Evolutionary conservation across 2,113 vertebrate genomes (phyloP).

Genomic region (Sigmodon hispidus): DNA sequence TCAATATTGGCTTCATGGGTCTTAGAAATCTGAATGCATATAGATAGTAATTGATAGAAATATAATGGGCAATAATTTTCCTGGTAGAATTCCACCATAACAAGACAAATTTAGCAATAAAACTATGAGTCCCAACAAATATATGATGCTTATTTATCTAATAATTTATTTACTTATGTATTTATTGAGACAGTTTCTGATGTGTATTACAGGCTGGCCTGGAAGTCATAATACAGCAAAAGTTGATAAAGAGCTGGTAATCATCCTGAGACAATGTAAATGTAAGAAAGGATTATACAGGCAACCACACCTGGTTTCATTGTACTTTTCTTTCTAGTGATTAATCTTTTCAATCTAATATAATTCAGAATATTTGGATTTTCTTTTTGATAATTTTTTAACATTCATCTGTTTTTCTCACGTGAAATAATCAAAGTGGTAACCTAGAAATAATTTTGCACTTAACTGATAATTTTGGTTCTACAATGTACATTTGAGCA

Average conservation of each 20-base stretch:
- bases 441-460: slow-evolving; percentile 1
- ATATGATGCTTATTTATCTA: not conserved
- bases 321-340: not conserved
- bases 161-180: not conserved
- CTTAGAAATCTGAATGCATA: not conserved
- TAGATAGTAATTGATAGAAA: slow-evolving; percentile 15
- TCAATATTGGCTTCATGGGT: not conserved
- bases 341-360: not conserved
- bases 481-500: not conserved
- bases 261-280: no score
- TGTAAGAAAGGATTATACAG: not conserved
- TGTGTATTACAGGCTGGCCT: not conserved
- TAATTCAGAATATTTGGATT: slow-evolving; percentile 4
- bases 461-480: not conserved
- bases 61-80: not conserved
- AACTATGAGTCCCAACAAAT: not conserved
- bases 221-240: not conserved
- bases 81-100: not conserved
- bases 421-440: slow-evolving; percentile 17
- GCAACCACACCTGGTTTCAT: not conserved
- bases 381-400: slow-evolving; percentile 23
- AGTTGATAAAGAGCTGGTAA: not conserved
- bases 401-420: not conserved
- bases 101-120: slow-evolving; percentile 21
- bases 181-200: not conserved